phyloP scores from a whole-genome alignment of 2,888 invertebrate genomes.

The Drosophila koepferae region DNA sequence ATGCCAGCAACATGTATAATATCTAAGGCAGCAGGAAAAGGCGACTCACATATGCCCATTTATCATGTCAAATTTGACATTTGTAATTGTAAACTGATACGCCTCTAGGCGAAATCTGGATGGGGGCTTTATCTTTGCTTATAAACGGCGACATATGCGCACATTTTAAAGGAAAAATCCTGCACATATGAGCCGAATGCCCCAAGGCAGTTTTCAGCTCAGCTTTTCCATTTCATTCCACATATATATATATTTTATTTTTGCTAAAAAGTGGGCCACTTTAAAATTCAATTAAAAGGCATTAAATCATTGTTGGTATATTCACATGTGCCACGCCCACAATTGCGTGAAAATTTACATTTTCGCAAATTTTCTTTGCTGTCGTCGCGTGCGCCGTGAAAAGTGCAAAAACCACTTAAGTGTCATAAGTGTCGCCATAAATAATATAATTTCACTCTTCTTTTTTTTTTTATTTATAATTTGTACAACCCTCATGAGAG shows the following conservation, averaged over 20 bases:
- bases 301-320: slow-evolving; percentile 61
- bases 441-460: slow-evolving; percentile 63
- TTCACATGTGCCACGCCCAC: slow-evolving; percentile 62
- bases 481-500: slow-evolving; percentile 53
- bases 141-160: slow-evolving; percentile 65
- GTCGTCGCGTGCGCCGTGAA: slow-evolving; percentile 52
- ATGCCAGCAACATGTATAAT: slow-evolving; percentile 53
- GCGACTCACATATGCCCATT: slow-evolving; percentile 74
- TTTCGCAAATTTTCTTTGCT: slow-evolving; percentile 41
- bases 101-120: slow-evolving; percentile 43
- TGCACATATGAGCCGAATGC: slow-evolving; percentile 29
- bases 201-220: not conserved
- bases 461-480: slow-evolving; percentile 28
- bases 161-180: slow-evolving; percentile 56
- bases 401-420: slow-evolving; percentile 80
- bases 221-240: slow-evolving; percentile 13
- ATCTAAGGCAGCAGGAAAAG: slow-evolving; percentile 15
- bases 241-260: slow-evolving; percentile 9
- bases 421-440: slow-evolving; percentile 69
- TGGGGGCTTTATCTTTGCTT: slow-evolving; percentile 51
- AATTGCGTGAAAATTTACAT: slow-evolving; percentile 55
- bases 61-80: slow-evolving; percentile 78
- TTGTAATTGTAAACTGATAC: slow-evolving; percentile 80
- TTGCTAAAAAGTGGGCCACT: slow-evolving; percentile 56
- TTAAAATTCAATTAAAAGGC: slow-evolving; percentile 77